Evolutionary conservation across 2,797 vertebrate genomes (phyloP).

Genomic region (Crotalus adamanteus): DNA sequence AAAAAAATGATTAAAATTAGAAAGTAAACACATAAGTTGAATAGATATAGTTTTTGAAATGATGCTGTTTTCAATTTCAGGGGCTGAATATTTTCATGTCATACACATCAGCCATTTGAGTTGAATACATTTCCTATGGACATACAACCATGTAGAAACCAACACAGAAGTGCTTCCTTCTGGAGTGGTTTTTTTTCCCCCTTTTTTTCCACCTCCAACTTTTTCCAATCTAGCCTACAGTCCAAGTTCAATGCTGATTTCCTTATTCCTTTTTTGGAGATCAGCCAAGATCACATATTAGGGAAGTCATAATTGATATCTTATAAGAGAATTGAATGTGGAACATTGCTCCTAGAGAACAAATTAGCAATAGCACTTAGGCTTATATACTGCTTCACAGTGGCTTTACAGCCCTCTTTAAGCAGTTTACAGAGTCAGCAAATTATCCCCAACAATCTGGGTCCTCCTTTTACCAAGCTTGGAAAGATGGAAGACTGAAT

Average conservation of each 20-base stretch:
- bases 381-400: not conserved
- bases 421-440: not conserved
- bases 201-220: not conserved
- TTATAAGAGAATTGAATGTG: not conserved
- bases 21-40: not conserved
- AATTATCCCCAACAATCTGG: not conserved
- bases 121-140: not conserved
- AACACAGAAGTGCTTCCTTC: not conserved
- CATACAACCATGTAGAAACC: not conserved
- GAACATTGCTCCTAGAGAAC: not conserved
- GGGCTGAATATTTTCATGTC: not conserved
- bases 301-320: not conserved
- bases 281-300: not conserved
- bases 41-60: not conserved
- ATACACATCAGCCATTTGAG: not conserved
- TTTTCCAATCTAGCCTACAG: not conserved
- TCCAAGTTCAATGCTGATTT: not conserved
- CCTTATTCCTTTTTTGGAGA: not conserved
- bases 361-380: not conserved
- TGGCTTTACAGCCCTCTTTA: not conserved
- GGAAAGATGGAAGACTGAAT: too few relatives aligned
- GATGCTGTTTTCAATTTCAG: not conserved
- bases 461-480: not conserved
- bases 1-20: not conserved
- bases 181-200: not conserved